Base-by-base conservation (phyloP, 2,797 vertebrate genomes). In the Crocodylus rhombifer region DNA sequence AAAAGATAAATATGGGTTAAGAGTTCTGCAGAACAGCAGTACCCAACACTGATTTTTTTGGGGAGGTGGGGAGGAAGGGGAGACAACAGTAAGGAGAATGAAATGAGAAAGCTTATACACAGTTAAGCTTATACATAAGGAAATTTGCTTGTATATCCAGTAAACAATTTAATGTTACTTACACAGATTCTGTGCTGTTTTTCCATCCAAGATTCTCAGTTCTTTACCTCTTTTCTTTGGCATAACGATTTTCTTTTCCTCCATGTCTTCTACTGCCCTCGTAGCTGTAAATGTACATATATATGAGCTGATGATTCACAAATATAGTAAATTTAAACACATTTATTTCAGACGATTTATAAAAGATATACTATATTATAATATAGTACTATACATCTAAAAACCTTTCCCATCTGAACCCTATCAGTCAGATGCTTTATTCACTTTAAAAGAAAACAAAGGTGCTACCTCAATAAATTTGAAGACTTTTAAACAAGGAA, bases 101-200 rank as follows among this genome's bases (percentile, higher is more conserved):
- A 0, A 16, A 64, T n/a, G 7, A 77, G 17, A 55, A 20, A 14
- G 42, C 18, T 62, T 30, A 74, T 0, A 0, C 78, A 18, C 1
- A 84, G 9, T 1, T 1, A 0, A 7, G 1, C 12, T 14, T 0
- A 61, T 21, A 14, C n/a, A 23, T 5, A 77, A 77, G 76, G 12
- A 25, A 25, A 30, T n/a, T 77, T 62, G 6, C 21, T 78, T 8
- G 81, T 10, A 77, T 7, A 81, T 28, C 74, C 17, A 33, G 75
- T 82, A 69, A 36, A 62, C 1, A 2, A 67, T 61, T 20, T 89
- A n/a, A 88, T 28, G 73, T 18, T 76, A 99, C 99, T 98, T 98
- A 99, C 99, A 99, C 25, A 99, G 97, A 97, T 99, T 99, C 96
- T 99, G 99, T 7, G 99, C 99, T 0, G 98, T 99, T 98, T 99